Conservation (phyloP, 2,888 invertebrate genomes). For the Gymnocheta viridis region DNA sequence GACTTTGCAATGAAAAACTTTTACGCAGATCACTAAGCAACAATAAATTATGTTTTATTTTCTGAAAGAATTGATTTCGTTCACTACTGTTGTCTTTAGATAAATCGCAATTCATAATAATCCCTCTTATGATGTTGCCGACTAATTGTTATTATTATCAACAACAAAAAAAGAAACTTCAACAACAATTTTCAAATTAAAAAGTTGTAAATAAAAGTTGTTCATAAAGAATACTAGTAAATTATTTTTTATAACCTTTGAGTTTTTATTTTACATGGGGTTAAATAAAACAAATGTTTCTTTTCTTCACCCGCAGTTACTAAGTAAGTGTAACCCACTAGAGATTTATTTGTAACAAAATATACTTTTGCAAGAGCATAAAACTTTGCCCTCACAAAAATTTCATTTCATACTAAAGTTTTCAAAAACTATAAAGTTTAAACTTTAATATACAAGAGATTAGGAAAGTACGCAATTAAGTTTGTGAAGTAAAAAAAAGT, state of each 20-base stretch:
- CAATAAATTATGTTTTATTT: no score
- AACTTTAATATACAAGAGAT: background rate
- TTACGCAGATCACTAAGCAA: no score
- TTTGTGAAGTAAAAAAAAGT: background rate
- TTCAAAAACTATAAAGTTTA: background rate
- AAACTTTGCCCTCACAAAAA: conserved; percentile 46
- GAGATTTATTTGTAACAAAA: conserved; percentile 19
- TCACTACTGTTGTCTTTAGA: no score
- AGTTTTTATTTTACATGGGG: background rate
- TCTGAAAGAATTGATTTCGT: no score
- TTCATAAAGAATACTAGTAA: background rate
- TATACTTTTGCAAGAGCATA: background rate
- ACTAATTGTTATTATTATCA: background rate
- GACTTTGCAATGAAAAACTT: no score
- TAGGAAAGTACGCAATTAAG: background rate
- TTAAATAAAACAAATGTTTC: background rate
- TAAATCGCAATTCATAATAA: no score
- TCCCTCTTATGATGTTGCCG: background rate
- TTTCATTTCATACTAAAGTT: conserved; percentile 41
- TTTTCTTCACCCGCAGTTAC: background rate
- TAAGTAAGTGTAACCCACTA: conserved; percentile 6
- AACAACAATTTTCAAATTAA: conserved; percentile 1
- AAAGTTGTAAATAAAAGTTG: conserved; percentile 12
- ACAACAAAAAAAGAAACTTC: background rate
- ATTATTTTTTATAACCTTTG: background rate